A percentile compares a stretch with the other conserved stretches of the same genome.
Conservation (phyloP, 2,113 vertebrate genomes). For the Paramormyrops kingsleyae region DNA sequence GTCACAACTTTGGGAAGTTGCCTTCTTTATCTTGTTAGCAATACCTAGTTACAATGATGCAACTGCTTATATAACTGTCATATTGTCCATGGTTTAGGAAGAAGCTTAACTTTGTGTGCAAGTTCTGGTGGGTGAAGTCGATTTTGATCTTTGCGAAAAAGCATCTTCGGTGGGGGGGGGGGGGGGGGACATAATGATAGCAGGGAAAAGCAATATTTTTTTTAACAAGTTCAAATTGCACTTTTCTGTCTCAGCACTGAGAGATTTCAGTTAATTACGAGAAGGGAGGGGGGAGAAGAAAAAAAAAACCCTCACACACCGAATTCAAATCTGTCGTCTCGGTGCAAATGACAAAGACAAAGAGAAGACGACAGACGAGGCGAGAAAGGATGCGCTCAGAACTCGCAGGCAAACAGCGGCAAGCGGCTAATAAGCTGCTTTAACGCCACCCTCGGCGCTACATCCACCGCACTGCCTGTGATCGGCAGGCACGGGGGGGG, state of each 20-base stretch:
- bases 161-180: slow-evolving; percentile 54
- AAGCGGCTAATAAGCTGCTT: slow-evolving; percentile 64
- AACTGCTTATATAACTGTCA: slow-evolving; percentile 20
- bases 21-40: slow-evolving; percentile 19
- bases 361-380: slow-evolving; percentile 63
- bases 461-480: slow-evolving; percentile 53
- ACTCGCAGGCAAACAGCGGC: slow-evolving; percentile 53
- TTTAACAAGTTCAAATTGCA: slow-evolving; percentile 56
- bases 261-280: slow-evolving; percentile 67
- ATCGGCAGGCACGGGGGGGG: slow-evolving; percentile 56
- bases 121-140: slow-evolving; percentile 44
- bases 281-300: slow-evolving; percentile 26
- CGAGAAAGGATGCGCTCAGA: slow-evolving; percentile 45
- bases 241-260: slow-evolving; percentile 54
- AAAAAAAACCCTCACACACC: slow-evolving; percentile 49
- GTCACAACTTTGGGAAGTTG: slow-evolving; percentile 18
- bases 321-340: slow-evolving; percentile 56
- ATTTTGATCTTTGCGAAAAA: slow-evolving; percentile 65
- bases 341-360: slow-evolving; percentile 65
- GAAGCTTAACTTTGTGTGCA: slow-evolving; percentile 35
- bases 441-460: slow-evolving; percentile 51
- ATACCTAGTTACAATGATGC: slow-evolving; percentile 21
- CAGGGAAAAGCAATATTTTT: slow-evolving; percentile 37
- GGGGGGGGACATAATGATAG: slow-evolving; percentile 37
- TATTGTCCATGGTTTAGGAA: slow-evolving; percentile 36